Percentiles rank a stretch among this genome's conserved stretches.
phyloP scores from a whole-genome alignment of 2,113 vertebrate genomes.

The Actenoides lindsayi region DNA sequence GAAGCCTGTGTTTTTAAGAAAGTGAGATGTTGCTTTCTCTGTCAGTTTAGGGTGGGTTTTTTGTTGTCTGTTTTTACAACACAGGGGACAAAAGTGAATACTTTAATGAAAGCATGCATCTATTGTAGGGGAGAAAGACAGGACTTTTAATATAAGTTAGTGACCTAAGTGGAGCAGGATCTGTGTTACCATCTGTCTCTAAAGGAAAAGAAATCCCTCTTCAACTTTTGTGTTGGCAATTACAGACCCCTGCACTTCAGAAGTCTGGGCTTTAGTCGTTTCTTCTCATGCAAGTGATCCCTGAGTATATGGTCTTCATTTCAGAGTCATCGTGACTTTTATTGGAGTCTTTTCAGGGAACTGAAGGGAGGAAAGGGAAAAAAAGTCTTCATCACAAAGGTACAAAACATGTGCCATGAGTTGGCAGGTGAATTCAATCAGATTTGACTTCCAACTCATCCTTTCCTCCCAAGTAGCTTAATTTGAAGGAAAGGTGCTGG shows the following conservation, averaged over 20 bases:
- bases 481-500: not conserved
- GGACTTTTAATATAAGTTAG: not conserved
- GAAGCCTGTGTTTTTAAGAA: not conserved
- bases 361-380: not conserved
- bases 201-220: not conserved
- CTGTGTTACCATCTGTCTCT: not conserved
- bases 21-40: not conserved
- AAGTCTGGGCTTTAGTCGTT: not conserved
- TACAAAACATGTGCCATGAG: not conserved
- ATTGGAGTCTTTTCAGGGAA: not conserved
- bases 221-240: not conserved
- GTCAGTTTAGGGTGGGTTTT: not conserved
- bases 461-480: not conserved
- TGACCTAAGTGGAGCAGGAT: not conserved
- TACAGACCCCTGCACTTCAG: not conserved
- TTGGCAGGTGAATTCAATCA: not conserved
- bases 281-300: not conserved
- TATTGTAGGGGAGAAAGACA: not conserved
- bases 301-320: not conserved
- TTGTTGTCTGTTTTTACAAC: not conserved
- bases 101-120: not conserved
- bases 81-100: not conserved
- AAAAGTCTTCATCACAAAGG: not conserved
- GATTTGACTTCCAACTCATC: not conserved
- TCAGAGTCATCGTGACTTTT: not conserved